A percentile compares a stretch with the other conserved stretches of the same genome.
phyloP scores from a whole-genome alignment of 2,113 vertebrate species.

The Anser brachyrhynchus region DNA sequence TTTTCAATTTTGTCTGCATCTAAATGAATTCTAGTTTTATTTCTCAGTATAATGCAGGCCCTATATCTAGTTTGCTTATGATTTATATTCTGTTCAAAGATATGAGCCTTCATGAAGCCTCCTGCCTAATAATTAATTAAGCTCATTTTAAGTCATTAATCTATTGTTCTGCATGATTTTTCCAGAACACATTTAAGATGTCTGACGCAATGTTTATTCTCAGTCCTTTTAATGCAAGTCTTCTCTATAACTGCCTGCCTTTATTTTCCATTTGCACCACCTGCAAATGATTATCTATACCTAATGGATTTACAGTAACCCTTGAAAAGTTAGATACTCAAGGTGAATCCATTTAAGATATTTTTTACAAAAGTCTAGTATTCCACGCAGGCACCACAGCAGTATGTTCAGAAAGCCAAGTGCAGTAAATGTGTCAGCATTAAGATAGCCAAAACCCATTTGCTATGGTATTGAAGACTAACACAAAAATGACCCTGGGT shows the following conservation, averaged over 20 bases:
- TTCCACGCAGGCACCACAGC: not conserved
- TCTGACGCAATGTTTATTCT: conserved; percentile 54
- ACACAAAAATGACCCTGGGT: conserved; percentile 21
- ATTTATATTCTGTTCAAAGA: conserved; percentile 42
- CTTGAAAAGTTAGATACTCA: conserved; percentile 3
- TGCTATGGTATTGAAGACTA: conserved; percentile 52
- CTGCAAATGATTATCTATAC: conserved; percentile 17
- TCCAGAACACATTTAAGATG: conserved; percentile 39
- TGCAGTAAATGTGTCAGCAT: not conserved
- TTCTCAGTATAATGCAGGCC: not conserved
- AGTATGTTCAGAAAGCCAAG: conserved; percentile 15
- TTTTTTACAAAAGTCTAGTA: conserved; percentile 11
- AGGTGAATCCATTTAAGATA: not conserved
- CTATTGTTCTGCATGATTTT: conserved; percentile 49
- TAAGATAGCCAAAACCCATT: conserved; percentile 35
- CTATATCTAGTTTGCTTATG: conserved; percentile 48
- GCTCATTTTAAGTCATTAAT: conserved; percentile 52
- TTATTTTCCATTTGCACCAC: conserved; percentile 43
- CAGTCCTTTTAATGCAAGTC: conserved; percentile 6
- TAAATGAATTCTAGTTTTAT: conserved; percentile 17
- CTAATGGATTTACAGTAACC: conserved; percentile 58
- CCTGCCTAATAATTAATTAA: conserved; percentile 67
- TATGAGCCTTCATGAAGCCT: conserved; percentile 23
- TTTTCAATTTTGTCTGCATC: not conserved
- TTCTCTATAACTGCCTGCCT: not conserved